Evolutionary conservation across 2,888 invertebrate species (phyloP), one percentile per base, ranked within the genome.

Genomic region (Scaptomyza polygonia): DNA sequence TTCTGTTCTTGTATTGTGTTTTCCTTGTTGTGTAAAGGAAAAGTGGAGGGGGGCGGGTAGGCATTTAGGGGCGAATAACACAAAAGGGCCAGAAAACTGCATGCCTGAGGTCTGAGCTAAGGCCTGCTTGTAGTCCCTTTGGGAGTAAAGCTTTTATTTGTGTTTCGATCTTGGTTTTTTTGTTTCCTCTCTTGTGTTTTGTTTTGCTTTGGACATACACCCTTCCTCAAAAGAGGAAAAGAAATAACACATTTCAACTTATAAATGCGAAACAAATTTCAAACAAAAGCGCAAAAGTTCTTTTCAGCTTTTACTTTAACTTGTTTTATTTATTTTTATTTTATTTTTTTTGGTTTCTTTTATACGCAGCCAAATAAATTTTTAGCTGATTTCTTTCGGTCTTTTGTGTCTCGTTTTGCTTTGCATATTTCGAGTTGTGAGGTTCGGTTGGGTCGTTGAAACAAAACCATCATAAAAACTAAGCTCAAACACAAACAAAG

Each of bases 211-310:
- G 67, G 70, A 69, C 81, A 49, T 59, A 48, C 44, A 47, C 58
- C 48, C 18, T 16, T 9, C 16, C 39, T 12, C 12, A n/a, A 12
- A 32, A 30, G 66, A 66, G 61, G 61, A 39, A 18, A 40, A 11
- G 12, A 36, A 25, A 25, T 21, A 49, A 86, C 78, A 75, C 87
- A 87, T 87, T 87, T 85, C 82, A 81, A 76, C 87, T 78, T 82
- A 87, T 87, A 82, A 82, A 82, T 87, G 76, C 86, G 85, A 88
- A 85, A 84, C 84, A 88, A 85, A 86, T 85, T 86, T 88, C 81
- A 86, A 85, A 88, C 84, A 85, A 85, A 84, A 86, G 79, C 86
- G 82, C 68, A 87, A 78, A 85, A 72, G 85, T 87, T 66, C 54
- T 7, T 14, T 11, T 9, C 58, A 39, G 53, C 47, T 42, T 39